These are phyloP conservation scores for Varanus komodoensis DNA, from an alignment of 2,113 vertebrate genomes.

Conservation along the genomic window DNA sequence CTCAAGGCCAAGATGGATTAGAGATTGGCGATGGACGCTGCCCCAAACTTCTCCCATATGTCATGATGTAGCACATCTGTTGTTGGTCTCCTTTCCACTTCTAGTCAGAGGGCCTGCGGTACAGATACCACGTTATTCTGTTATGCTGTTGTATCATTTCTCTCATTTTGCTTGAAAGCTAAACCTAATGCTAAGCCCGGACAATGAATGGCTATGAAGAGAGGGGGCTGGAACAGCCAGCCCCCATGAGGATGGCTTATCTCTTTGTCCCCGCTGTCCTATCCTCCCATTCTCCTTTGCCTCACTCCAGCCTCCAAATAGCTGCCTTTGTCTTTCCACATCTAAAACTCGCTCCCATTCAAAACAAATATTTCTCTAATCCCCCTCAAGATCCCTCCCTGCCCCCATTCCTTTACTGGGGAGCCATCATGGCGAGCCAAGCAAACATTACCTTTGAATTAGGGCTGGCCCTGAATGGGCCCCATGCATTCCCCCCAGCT, in stretches of 20 bases:
- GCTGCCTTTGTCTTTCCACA: slow-evolving; percentile 44
- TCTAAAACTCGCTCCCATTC: slow-evolving; percentile 63
- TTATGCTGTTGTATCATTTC: not conserved
- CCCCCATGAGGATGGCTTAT: not conserved
- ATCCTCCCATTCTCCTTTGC: slow-evolving; percentile 56
- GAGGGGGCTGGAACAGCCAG: not conserved
- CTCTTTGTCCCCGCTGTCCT: not conserved
- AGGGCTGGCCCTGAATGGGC: slow-evolving; percentile 69
- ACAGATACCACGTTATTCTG: not conserved
- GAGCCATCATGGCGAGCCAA: slow-evolving; percentile 49
- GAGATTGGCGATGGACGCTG: not conserved
- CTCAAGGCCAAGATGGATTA: not conserved
- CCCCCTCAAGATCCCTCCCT: slow-evolving; percentile 45
- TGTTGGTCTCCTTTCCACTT: not conserved
- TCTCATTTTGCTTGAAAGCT: not conserved
- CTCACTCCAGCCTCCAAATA: slow-evolving; percentile 25
- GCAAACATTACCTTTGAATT: slow-evolving; percentile 76
- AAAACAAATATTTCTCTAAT: slow-evolving; percentile 73
- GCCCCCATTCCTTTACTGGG: slow-evolving; percentile 62
- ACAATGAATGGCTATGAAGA: not conserved
- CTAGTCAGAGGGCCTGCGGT: not conserved
- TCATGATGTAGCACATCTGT: not conserved
- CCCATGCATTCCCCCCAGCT: slow-evolving; percentile 72
- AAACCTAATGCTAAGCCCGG: not conserved
- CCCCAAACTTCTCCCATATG: not conserved